Percentiles rank a stretch among this genome's conserved stretches.
phyloP scores from a whole-genome alignment of 2,888 invertebrate species.

The Hedya salicella region DNA sequence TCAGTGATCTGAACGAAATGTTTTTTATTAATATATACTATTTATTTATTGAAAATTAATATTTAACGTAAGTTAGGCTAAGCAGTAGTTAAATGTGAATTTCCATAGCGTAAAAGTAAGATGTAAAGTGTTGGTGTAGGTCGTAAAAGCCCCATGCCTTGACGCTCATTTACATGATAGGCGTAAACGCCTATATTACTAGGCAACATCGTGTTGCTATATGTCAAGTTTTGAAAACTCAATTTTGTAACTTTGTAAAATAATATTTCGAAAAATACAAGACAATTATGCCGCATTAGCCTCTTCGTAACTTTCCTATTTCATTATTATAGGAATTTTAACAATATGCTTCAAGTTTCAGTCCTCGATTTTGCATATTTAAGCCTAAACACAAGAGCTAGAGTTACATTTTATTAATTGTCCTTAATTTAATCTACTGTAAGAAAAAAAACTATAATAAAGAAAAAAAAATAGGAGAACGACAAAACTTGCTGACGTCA shows the following conservation, averaged over 20 bases:
- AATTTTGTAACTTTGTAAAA: background rate
- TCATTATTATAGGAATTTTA: too few species aligned
- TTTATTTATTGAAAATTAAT: slow-evolving; percentile 80
- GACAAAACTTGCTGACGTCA: too few species aligned
- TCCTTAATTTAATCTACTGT: too few species aligned
- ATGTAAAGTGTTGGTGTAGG: background rate
- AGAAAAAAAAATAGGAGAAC: too few species aligned
- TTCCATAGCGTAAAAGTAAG: slow-evolving; percentile 72
- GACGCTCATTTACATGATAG: background rate
- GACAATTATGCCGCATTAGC: too few species aligned
- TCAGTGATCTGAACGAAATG: slow-evolving; percentile 46
- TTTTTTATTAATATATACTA: slow-evolving; percentile 79
- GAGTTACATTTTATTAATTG: too few species aligned
- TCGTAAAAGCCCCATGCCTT: background rate
- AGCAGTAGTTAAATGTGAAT: slow-evolving; percentile 68
- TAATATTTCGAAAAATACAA: too few species aligned
- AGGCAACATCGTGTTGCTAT: background rate
- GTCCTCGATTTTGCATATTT: too few species aligned
- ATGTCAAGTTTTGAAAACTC: slow-evolving; percentile 7
- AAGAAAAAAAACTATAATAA: too few species aligned
- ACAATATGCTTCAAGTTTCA: too few species aligned
- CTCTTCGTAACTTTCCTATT: too few species aligned
- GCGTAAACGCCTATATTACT: background rate
- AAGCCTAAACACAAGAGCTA: too few species aligned
- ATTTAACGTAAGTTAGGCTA: slow-evolving; percentile 67